These are phyloP conservation scores for Sprattus sprattus DNA, from an alignment of 2,113 vertebrate genomes.

Conservation along the genomic window DNA sequence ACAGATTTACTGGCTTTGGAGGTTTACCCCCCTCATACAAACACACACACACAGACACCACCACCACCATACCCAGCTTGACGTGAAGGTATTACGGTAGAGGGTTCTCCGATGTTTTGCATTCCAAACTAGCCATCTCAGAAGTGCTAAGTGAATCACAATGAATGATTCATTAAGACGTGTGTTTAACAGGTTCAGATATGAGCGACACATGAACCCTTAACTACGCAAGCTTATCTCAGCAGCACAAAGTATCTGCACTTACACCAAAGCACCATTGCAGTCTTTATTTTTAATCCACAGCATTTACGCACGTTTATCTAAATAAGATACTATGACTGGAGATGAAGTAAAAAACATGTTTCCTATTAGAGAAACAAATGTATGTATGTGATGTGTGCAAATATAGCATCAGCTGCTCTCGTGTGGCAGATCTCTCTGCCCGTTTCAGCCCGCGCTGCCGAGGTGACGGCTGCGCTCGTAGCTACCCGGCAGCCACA, in stretches of 20 bases:
- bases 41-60: not conserved
- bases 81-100: not conserved
- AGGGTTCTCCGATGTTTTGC: not conserved
- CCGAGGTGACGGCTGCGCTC: not conserved
- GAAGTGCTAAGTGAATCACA: conserved; percentile 6
- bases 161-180: not conserved
- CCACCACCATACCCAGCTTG: not conserved
- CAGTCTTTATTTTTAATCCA: not conserved
- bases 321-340: not conserved
- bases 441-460: not conserved
- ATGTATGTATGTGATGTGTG: conserved; percentile 10
- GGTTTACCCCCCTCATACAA: not conserved
- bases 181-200: not conserved
- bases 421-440: not conserved
- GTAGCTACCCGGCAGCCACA: not conserved
- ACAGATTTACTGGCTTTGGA: conserved; percentile 5
- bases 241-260: not conserved
- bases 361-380: not conserved
- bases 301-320: not conserved
- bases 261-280: not conserved
- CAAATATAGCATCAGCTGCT: not conserved
- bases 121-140: not conserved
- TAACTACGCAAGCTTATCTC: not conserved
- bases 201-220: not conserved
- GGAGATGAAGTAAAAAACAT: not conserved